A percentile compares a stretch with the other conserved stretches of the same genome.
Conservation (phyloP, 2,888 invertebrate species). For the Blastobasis adustella region DNA sequence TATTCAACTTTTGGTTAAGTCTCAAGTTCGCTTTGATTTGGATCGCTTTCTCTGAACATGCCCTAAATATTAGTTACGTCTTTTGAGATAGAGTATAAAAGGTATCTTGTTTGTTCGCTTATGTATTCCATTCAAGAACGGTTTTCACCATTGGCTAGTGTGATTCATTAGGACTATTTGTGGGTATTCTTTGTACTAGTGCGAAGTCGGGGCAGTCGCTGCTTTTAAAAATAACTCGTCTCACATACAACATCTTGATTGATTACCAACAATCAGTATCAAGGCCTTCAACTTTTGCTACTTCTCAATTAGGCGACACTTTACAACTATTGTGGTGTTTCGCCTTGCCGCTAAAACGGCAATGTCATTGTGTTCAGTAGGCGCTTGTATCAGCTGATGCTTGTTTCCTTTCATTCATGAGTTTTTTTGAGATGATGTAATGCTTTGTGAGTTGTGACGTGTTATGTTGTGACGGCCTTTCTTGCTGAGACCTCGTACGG, state of each 20-base stretch:
- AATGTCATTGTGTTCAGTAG: slow-evolving; percentile 30
- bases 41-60: neutral
- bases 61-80: neutral
- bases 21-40: no score
- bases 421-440: slow-evolving; percentile 11
- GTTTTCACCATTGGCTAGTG: no score
- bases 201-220: no score
- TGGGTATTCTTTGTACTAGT: no score
- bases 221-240: no score
- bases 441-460: neutral
- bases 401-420: slow-evolving; percentile 31
- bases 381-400: slow-evolving; percentile 30
- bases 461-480: no score
- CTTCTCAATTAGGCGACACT: slow-evolving; percentile 7
- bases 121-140: no score
- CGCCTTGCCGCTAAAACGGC: slow-evolving; percentile 30
- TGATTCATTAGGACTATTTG: no score
- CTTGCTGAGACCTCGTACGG: no score
- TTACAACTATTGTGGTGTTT: slow-evolving; percentile 15
- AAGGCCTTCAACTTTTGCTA: slow-evolving; percentile 10
- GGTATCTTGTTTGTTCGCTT: neutral
- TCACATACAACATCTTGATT: no score
- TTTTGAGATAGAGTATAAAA: neutral
- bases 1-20: no score
- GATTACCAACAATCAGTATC: neutral